A percentile compares a stretch with the other conserved stretches of the same genome.
phyloP scores from a whole-genome alignment of 2,113 vertebrate genomes.

The Thymallus thymallus region DNA sequence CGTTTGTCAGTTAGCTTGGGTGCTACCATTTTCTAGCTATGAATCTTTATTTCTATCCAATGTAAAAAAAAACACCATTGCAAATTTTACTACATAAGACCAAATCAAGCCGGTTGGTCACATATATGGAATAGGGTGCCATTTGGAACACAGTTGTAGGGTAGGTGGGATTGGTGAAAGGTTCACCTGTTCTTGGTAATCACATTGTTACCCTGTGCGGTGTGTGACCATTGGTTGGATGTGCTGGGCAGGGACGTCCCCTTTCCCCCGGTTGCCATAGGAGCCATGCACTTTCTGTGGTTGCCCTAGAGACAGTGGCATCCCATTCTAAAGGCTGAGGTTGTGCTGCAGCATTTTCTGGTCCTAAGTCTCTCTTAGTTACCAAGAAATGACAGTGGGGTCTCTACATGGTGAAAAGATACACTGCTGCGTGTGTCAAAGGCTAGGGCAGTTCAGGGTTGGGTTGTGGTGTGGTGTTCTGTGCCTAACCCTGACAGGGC shows the following conservation, averaged over 20 bases:
- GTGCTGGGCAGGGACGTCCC: slow-evolving; percentile 48
- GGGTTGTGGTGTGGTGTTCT: neutral
- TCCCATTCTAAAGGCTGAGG: slow-evolving; percentile 47
- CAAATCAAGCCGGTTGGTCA: too few species aligned
- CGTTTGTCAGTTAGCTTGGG: too few species aligned
- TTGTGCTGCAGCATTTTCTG: slow-evolving; percentile 15
- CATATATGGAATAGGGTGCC: too few species aligned
- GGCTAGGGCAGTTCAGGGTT: neutral
- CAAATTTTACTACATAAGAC: too few species aligned
- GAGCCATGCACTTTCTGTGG: slow-evolving; percentile 68
- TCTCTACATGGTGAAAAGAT: too few species aligned
- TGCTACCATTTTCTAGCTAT: too few species aligned
- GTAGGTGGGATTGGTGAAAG: slow-evolving; percentile 44
- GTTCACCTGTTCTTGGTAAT: slow-evolving; percentile 57
- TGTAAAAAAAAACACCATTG: too few species aligned
- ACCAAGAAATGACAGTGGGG: too few species aligned
- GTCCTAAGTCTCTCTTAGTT: too few species aligned
- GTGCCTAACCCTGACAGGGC: neutral
- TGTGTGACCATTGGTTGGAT: slow-evolving; percentile 54
- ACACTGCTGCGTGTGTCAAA: neutral
- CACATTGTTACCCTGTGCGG: slow-evolving; percentile 32
- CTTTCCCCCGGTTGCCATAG: slow-evolving; percentile 70
- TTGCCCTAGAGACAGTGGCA: slow-evolving; percentile 71
- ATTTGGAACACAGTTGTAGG: neutral
- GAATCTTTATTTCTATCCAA: too few species aligned